Evolutionary conservation across 2,888 invertebrate genomes (phyloP).

Genomic region (Melieria crassipennis): DNA sequence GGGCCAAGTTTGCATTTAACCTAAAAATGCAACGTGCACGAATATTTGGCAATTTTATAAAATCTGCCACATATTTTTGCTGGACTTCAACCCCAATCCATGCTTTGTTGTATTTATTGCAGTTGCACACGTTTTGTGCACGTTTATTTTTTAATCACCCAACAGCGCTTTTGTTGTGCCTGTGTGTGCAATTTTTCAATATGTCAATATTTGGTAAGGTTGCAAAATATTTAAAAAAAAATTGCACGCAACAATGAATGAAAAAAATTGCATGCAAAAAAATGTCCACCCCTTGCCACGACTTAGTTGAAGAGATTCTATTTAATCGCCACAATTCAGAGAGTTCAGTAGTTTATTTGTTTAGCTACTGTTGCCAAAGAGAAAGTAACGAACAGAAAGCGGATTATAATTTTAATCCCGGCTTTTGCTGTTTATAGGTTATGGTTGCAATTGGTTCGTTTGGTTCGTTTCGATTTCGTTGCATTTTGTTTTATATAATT

Average conservation of each 20-base stretch:
- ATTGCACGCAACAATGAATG: neutral
- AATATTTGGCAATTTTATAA: constrained; percentile 17
- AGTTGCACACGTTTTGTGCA: neutral
- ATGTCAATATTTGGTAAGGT: constrained; percentile 26
- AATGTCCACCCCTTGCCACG: constrained; percentile 7
- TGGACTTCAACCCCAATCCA: too few relatives aligned
- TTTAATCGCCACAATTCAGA: too few relatives aligned
- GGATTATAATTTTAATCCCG: constrained; percentile 57
- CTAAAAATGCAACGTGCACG: neutral
- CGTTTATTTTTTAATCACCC: neutral
- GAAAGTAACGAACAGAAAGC: neutral
- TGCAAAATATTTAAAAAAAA: neutral
- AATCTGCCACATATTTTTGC: too few relatives aligned
- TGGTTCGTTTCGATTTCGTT: constrained; percentile 47
- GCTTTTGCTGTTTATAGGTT: constrained; percentile 49
- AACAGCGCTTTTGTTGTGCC: constrained; percentile 16
- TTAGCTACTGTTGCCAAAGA: too few relatives aligned
- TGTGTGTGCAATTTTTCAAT: constrained; percentile 22
- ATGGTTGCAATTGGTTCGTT: constrained; percentile 34
- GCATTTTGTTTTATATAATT: constrained; percentile 31
- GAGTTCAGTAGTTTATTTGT: too few relatives aligned
- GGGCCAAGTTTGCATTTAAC: too few relatives aligned
- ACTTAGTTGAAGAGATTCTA: neutral
- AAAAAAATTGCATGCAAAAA: constrained; percentile 2
- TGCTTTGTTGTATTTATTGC: too few relatives aligned